phyloP scores from a whole-genome alignment of 2,113 vertebrate genomes.

The Lophius piscatorius region DNA sequence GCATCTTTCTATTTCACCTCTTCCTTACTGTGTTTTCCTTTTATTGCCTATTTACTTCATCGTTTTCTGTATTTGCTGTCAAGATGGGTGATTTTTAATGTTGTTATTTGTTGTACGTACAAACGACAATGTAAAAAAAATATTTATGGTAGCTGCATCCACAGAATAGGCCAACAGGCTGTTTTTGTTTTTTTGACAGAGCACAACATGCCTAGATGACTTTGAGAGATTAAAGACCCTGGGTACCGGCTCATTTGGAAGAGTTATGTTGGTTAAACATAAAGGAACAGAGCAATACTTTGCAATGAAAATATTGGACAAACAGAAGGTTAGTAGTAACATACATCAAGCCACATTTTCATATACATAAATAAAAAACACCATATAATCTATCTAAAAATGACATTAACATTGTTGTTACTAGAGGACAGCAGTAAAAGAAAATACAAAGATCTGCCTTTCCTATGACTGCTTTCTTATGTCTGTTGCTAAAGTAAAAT shows the following conservation, averaged over 20 bases:
- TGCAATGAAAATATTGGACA: constrained; percentile 99
- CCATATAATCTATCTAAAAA: too few species aligned
- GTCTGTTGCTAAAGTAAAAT: constrained; percentile 19
- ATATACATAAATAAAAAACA: too few species aligned
- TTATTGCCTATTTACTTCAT: too few species aligned
- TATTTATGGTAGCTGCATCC: background rate
- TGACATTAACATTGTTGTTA: background rate
- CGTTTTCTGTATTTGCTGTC: too few species aligned
- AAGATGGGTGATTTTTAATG: too few species aligned
- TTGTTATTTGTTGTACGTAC: too few species aligned
- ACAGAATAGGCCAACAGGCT: background rate
- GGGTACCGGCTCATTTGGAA: constrained; percentile 98
- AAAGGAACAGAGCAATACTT: constrained; percentile 98
- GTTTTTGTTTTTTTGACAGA: constrained; percentile 76
- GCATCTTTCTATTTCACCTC: too few species aligned
- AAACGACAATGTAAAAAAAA: background rate
- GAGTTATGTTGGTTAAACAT: constrained; percentile 99
- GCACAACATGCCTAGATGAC: constrained; percentile 95
- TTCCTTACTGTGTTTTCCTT: too few species aligned
- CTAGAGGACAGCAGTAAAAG: too few species aligned
- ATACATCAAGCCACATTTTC: too few species aligned
- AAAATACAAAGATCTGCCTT: background rate
- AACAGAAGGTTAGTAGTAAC: constrained; percentile 93
- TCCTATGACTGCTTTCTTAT: constrained; percentile 2
- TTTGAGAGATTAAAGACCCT: constrained; percentile 98